Conservation (phyloP, 2,888 invertebrate genomes). For the Parnassius apollo region DNA sequence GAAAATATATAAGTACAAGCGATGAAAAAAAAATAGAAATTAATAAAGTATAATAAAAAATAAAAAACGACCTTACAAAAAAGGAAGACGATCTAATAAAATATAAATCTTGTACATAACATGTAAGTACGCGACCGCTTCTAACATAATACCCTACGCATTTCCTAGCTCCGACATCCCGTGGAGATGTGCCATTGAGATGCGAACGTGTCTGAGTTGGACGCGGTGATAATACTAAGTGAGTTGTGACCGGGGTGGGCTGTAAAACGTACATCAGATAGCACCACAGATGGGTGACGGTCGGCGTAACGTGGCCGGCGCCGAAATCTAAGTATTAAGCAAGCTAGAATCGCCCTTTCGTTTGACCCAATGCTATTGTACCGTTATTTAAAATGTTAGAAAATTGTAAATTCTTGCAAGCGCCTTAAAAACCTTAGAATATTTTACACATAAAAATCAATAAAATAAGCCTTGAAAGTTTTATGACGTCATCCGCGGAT, state of each 20-base stretch:
- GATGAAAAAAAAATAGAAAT: too few species aligned
- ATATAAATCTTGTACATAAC: neutral
- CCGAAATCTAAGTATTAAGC: constrained; percentile 34
- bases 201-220: constrained; percentile 51
- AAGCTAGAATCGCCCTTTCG: constrained; percentile 2
- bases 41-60: too few species aligned
- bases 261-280: constrained; percentile 70
- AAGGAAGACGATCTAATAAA: too few species aligned
- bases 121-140: constrained; percentile 31
- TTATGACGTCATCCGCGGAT: too few species aligned
- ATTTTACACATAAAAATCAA: too few species aligned
- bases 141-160: constrained; percentile 31
- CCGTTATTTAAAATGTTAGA: too few species aligned
- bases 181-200: constrained; percentile 51
- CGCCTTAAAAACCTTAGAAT: too few species aligned
- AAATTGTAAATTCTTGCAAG: too few species aligned
- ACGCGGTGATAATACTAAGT: constrained; percentile 51
- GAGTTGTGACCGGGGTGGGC: constrained; percentile 52
- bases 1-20: too few species aligned
- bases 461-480: too few species aligned
- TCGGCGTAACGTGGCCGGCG: constrained; percentile 39
- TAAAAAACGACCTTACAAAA: too few species aligned
- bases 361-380: too few species aligned
- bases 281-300: constrained; percentile 46
- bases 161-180: constrained; percentile 40